phyloP scores from a whole-genome alignment of 2,113 vertebrate genomes.

The Paedocypris sp. region DNA sequence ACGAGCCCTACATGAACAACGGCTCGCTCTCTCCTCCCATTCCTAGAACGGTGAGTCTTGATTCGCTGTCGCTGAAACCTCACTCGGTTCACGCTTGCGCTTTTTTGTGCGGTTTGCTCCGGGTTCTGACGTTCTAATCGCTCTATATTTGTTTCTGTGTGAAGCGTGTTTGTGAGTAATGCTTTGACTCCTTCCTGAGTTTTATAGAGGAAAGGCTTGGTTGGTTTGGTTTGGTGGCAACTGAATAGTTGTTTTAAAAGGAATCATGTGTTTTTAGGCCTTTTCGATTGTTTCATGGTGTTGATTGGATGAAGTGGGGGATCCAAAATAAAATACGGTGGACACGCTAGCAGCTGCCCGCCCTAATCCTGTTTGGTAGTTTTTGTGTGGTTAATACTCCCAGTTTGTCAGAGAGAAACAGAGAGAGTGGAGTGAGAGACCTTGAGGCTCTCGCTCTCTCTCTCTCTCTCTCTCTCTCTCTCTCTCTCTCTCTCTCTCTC shows the following conservation, averaged over 20 bases:
- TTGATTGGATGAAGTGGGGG: slow-evolving; percentile 41
- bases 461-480: too few species aligned
- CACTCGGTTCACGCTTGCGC: neutral
- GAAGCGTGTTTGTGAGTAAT: neutral
- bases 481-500: too few species aligned
- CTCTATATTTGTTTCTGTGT: neutral
- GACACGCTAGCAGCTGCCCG: slow-evolving; percentile 59
- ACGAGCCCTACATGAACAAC: slow-evolving; percentile 92
- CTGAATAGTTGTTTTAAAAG: neutral
- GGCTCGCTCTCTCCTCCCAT: slow-evolving; percentile 95
- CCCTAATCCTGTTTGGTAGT: slow-evolving; percentile 50
- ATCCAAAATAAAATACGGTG: slow-evolving; percentile 39
- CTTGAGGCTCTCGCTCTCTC: too few species aligned
- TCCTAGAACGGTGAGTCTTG: slow-evolving; percentile 87
- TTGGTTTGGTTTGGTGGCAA: too few species aligned
- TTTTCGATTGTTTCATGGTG: neutral
- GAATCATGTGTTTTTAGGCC: too few species aligned
- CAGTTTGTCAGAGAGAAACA: slow-evolving; percentile 32
- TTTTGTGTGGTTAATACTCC: slow-evolving; percentile 39
- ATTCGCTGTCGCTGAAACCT: neutral
- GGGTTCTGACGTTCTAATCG: neutral
- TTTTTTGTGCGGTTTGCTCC: neutral
- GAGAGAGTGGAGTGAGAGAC: too few species aligned
- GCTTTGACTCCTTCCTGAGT: slow-evolving; percentile 12
- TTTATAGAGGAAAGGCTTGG: too few species aligned